Evolutionary conservation across 2,797 vertebrate species (phyloP), one percentile per base, ranked within the genome.

Genomic region (Melanogrammus aeglefinus): DNA sequence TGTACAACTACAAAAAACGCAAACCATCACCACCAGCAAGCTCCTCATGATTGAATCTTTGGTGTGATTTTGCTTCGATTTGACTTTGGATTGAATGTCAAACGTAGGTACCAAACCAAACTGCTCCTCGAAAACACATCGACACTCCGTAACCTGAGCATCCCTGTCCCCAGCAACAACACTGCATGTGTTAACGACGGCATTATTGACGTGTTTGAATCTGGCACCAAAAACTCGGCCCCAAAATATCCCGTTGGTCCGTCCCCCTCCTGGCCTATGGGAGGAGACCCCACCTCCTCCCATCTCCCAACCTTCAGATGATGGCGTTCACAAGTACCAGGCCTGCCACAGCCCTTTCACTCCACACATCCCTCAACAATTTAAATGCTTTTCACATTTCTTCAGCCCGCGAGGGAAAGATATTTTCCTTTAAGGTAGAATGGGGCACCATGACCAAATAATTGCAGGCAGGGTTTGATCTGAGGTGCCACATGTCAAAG

Each of bases 401-500:
- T 87, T 85, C 83, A 76, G 78, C 63, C 76, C 47, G 57, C 21
- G 6, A 2, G 63, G 29, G 24, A 69, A 27, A 69, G 21, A 51
- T 51, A 51, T 51, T 51, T 86, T 81, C 76, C 83, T 86, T 76
- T 35, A 66, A 86, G 79, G 82, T 74, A 75, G 84, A 24, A n/a
- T 18, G 57, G 57, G n/a, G 57, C 6, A 69, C n/a, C 63, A 27
- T 63, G 57, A 27, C 24, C 63, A 86, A 90, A 88, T 78, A 83
- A 76, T 74, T 74, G 44, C 66, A 82, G 86, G 79, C 80, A 31
- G 78, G 82, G 85, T 89, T 75, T 78, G 71, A 87, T 83, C 66
- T 47, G 84, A 33, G 85, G 83, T 84, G 79, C 76, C 77, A 75
- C 79, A 84, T 89, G 88, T 89, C 87, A 91, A 88, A 90, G 84